Percentiles rank a stretch among this genome's conserved stretches.
Conservation (phyloP, 2,113 vertebrate genomes). For the Percopsis transmontana region DNA sequence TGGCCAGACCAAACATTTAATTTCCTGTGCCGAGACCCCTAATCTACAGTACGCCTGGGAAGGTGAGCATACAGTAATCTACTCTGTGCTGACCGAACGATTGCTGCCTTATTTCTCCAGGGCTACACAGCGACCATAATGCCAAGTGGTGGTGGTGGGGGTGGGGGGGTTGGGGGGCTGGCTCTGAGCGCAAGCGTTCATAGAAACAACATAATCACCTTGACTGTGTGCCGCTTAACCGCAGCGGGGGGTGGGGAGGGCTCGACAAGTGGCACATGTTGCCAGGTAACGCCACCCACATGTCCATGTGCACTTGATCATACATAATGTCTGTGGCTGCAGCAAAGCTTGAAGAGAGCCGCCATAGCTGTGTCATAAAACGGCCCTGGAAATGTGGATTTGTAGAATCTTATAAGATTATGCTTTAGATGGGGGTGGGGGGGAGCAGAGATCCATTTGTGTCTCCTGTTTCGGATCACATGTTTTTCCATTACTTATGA, state of each 20-base stretch:
- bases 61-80: slow-evolving; percentile 16
- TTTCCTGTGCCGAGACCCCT: slow-evolving; percentile 36
- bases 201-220: slow-evolving; percentile 49
- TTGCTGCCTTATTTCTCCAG: background rate
- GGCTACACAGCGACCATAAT: slow-evolving; percentile 27
- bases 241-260: slow-evolving; percentile 63
- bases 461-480: slow-evolving; percentile 14
- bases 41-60: slow-evolving; percentile 26
- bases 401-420: background rate
- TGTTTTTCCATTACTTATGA: slow-evolving; percentile 4
- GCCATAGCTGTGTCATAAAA: background rate
- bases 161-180: slow-evolving; percentile 9
- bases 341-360: slow-evolving; percentile 6
- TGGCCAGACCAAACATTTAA: slow-evolving; percentile 51
- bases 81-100: slow-evolving; percentile 9
- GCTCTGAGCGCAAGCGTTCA: slow-evolving; percentile 41
- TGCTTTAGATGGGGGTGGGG: slow-evolving; percentile 2
- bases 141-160: slow-evolving; percentile 5
- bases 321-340: slow-evolving; percentile 18
- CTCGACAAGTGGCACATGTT: slow-evolving; percentile 49
- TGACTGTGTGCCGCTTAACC: slow-evolving; percentile 33
- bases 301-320: slow-evolving; percentile 7
- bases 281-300: slow-evolving; percentile 61
- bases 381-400: no score
- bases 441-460: background rate